phyloP scores from a whole-genome alignment of 2,797 vertebrate species.

The Acridotheres tristis region DNA sequence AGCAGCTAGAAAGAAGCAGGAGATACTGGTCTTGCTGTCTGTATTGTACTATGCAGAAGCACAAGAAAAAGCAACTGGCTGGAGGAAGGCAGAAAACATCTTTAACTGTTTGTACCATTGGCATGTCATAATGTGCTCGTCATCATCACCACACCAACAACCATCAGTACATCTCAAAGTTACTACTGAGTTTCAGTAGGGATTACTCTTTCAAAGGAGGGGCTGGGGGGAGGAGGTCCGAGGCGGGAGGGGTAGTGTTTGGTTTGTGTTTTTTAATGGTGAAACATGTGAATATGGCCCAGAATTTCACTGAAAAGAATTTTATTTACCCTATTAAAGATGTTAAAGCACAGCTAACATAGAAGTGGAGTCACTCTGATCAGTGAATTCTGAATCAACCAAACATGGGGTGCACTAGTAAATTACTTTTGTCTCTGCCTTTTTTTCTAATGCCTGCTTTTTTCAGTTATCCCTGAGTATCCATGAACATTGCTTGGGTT shows the following conservation, averaged over 20 bases:
- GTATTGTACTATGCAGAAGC: background rate
- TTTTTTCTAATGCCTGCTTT: background rate
- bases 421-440: accelerated
- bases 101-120: background rate
- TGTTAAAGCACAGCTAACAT: background rate
- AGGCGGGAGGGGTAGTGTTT: accelerated
- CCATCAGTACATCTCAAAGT: background rate
- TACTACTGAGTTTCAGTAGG: background rate
- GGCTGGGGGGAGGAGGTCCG: accelerated
- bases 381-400: background rate
- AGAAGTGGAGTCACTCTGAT: background rate
- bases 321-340: background rate
- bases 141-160: background rate
- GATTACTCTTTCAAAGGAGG: accelerated
- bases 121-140: background rate
- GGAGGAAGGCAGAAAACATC: background rate
- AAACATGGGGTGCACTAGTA: background rate
- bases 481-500: background rate
- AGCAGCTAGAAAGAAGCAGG: background rate
- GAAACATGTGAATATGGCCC: background rate
- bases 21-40: background rate
- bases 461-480: background rate
- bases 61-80: background rate
- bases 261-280: background rate
- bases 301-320: background rate